Conservation (phyloP, 2,888 invertebrate genomes). For the Antheraea yamamai region DNA sequence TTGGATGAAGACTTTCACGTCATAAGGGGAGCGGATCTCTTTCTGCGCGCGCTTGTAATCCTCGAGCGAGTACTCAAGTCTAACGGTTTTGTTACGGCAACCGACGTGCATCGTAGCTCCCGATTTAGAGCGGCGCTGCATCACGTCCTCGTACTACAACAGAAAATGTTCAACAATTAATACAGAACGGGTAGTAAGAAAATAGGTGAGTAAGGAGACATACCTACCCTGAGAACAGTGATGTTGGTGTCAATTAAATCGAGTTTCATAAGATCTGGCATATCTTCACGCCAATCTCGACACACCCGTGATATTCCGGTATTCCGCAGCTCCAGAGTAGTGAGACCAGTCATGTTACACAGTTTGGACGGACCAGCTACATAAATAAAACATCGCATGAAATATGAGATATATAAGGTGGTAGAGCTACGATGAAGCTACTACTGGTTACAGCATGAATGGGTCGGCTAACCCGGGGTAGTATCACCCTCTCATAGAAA, state of each 20-base stretch:
- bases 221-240: slow-evolving; percentile 54
- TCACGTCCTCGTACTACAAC: slow-evolving; percentile 1
- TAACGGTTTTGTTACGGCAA: not conserved
- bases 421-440: too few relatives aligned
- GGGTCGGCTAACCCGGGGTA: too few relatives aligned
- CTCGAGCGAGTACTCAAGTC: not conserved
- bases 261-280: slow-evolving; percentile 19
- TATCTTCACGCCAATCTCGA: slow-evolving; percentile 29
- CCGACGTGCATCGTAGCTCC: not conserved
- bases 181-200: not conserved
- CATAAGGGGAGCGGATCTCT: not conserved
- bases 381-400: not conserved
- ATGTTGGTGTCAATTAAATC: slow-evolving; percentile 24
- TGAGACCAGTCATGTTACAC: slow-evolving; percentile 15
- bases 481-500: too few relatives aligned
- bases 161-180: not conserved
- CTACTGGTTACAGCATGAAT: too few relatives aligned
- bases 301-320: slow-evolving; percentile 27
- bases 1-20: not conserved
- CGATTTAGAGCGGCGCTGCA: not conserved
- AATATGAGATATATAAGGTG: not conserved
- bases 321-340: slow-evolving; percentile 16
- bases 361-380: slow-evolving; percentile 18
- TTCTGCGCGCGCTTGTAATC: not conserved
- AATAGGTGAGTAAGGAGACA: not conserved